A percentile compares a stretch with the other conserved stretches of the same genome.
Evolutionary conservation across 2,797 vertebrate species (phyloP).

Genomic region (Pyrocephalus nanus): DNA sequence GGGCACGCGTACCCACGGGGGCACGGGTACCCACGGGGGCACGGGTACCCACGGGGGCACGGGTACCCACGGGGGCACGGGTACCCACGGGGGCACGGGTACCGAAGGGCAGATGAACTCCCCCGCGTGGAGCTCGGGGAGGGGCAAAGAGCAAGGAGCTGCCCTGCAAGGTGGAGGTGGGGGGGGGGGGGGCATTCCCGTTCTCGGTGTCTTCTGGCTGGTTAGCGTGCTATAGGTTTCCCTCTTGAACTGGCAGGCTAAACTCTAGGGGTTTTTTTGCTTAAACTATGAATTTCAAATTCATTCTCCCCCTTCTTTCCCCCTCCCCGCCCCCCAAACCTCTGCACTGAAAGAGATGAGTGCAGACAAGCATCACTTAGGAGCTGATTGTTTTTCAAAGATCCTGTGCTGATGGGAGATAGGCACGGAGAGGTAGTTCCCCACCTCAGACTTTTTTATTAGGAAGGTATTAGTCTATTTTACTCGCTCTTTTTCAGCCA

Average conservation of each 20-base stretch:
- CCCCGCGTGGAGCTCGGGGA: accelerated
- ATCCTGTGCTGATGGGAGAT: background rate
- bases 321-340: accelerated
- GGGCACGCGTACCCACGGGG: no score
- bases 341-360: background rate
- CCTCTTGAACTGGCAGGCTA: background rate
- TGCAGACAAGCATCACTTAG: background rate
- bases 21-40: no score
- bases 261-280: background rate
- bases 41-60: no score
- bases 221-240: background rate
- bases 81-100: background rate
- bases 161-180: background rate
- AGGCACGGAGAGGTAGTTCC: background rate
- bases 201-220: accelerated
- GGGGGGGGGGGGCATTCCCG: accelerated
- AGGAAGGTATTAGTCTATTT: background rate
- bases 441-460: background rate
- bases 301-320: accelerated
- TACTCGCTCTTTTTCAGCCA: background rate
- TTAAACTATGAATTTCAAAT: background rate
- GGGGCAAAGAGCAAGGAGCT: background rate
- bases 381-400: background rate
- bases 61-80: no score
- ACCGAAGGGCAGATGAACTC: background rate